Conservation (phyloP, 2,888 invertebrate species). For the Apeira syringaria region DNA sequence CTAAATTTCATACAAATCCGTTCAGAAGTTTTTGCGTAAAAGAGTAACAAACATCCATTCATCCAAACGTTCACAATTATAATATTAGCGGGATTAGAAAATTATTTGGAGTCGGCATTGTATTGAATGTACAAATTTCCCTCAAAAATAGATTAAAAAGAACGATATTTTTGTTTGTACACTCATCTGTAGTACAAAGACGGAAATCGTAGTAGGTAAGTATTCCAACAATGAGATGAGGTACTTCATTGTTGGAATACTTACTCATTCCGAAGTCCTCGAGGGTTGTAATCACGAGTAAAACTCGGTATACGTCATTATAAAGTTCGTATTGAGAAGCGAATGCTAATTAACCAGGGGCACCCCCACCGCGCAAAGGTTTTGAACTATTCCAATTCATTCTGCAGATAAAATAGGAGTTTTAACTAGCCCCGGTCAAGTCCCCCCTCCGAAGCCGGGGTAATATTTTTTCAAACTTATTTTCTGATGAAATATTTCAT, state of each 20-base stretch:
- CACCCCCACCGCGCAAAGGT: constrained; percentile 2
- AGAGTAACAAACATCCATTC: no score
- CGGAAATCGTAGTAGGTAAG: neutral
- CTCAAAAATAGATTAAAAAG: no score
- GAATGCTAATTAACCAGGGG: constrained; percentile 2
- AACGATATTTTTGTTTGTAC: no score
- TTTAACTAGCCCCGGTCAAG: constrained; percentile 37
- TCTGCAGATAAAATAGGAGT: constrained; percentile 33
- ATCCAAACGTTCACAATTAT: no score
- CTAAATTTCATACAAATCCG: no score
- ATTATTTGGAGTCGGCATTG: no score
- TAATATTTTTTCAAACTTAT: constrained; percentile 51
- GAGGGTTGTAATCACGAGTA: neutral
- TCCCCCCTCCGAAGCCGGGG: constrained; percentile 31
- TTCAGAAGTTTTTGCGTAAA: no score
- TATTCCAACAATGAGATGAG: neutral
- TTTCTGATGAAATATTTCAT: constrained; percentile 70
- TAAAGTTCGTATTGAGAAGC: neutral
- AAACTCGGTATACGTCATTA: constrained; percentile 4
- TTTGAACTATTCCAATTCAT: constrained; percentile 9
- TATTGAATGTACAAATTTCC: no score
- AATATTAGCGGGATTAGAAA: no score
- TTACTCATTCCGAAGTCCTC: no score
- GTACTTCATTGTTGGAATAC: no score
- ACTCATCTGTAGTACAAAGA: no score